Conservation (phyloP, 2,113 vertebrate species). For the Delphinapterus leucas region DNA sequence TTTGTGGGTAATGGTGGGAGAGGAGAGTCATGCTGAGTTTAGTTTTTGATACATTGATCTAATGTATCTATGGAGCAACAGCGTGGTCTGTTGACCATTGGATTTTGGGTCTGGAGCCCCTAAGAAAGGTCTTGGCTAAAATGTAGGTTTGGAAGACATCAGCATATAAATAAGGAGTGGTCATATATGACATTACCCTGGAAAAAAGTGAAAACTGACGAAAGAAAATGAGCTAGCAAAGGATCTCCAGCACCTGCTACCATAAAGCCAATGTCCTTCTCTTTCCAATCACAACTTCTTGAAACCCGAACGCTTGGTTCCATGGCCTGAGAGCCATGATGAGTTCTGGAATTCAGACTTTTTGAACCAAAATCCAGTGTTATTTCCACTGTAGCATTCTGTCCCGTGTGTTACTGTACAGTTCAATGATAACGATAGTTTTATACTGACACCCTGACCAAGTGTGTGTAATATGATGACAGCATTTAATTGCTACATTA, state of each 20-base stretch:
- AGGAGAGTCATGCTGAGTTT: neutral
- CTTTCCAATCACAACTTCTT: neutral
- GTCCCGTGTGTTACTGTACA: neutral
- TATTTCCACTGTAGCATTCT: neutral
- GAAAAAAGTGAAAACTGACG: constrained; percentile 20
- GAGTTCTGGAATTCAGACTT: neutral
- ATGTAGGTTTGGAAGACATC: neutral
- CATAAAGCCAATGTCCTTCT: neutral
- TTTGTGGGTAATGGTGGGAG: neutral
- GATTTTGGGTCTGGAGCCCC: neutral
- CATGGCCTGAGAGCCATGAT: neutral
- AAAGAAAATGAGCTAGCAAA: neutral
- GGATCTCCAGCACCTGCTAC: neutral
- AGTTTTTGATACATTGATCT: neutral
- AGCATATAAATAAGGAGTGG: neutral
- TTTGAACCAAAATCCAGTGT: neutral
- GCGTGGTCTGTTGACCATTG: neutral
- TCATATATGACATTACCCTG: neutral
- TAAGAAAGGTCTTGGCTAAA: neutral
- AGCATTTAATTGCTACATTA: neutral
- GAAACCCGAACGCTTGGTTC: neutral
- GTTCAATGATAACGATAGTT: neutral
- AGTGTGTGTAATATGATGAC: neutral
- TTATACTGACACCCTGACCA: neutral
- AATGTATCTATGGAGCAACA: neutral